Evolutionary conservation across 2,888 invertebrate species (phyloP).

Genomic region (Andrena fulva): DNA sequence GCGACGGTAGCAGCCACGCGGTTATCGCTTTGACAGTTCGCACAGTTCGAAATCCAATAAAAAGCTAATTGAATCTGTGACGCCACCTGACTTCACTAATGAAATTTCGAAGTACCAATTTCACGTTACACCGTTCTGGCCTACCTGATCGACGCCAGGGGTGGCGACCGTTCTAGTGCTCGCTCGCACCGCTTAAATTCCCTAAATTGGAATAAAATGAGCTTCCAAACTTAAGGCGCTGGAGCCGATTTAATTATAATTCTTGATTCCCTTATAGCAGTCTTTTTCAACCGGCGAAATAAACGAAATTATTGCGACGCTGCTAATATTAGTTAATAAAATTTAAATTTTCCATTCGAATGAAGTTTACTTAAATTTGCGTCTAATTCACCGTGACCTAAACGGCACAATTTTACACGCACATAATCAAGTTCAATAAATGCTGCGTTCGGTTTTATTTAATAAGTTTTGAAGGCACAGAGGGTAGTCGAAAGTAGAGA

Average conservation of each 20-base stretch:
- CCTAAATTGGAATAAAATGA: constrained; percentile 79
- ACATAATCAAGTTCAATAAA: too few species aligned
- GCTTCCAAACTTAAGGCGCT: constrained; percentile 58
- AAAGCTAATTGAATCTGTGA: constrained; percentile 85
- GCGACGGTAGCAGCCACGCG: constrained; percentile 58
- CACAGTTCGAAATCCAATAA: constrained; percentile 84
- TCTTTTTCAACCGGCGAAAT: neutral
- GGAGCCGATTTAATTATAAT: constrained; percentile 62
- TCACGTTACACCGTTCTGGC: constrained; percentile 82
- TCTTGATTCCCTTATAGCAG: neutral
- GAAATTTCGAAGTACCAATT: constrained; percentile 85
- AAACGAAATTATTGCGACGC: neutral
- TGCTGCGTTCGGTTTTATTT: too few species aligned
- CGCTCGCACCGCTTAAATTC: constrained; percentile 73
- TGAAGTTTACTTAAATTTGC: neutral
- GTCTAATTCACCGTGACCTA: neutral
- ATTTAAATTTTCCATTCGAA: too few species aligned
- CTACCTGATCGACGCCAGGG: constrained; percentile 66
- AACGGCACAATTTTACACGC: too few species aligned
- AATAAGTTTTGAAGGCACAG: too few species aligned
- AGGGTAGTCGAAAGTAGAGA: too few species aligned
- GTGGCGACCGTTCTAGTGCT: constrained; percentile 73
- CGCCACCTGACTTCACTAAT: constrained; percentile 84
- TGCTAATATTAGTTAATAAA: neutral
- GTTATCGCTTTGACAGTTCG: constrained; percentile 83